Base-by-base conservation (phyloP, 2,888 invertebrate genomes). In the Rhagonycha fulva region DNA sequence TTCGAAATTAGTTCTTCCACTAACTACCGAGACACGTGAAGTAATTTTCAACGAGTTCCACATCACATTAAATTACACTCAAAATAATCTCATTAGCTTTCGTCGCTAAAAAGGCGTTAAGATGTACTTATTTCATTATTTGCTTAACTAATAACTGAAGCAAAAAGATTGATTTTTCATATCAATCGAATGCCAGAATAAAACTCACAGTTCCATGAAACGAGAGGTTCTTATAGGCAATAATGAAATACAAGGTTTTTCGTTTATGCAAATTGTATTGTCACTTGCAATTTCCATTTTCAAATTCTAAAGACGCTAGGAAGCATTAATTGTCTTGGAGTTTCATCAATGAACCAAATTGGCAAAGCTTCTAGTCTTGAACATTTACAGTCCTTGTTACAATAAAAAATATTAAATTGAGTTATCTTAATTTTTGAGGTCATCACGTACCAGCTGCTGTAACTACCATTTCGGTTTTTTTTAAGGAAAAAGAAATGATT, bases 1-100 rank as follows among this genome's bases (percentile, higher is more conserved):
- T 66, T 68, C 28, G 61, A 72, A 72, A 72, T 72, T 68, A 72
- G 68, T 67, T 68, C 68, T 47, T 47, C 47, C 47, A 47, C 47
- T 47, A 47, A 47, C 47, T 19, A 24, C 19, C 26, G 63, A 24
- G 26, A 62, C 23, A 62, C 62, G 63, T 66, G 19, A 66, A 66
- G 23, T 66, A 14, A 19, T 66, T 66, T 66, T 66, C 63, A 66
- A 66, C 23, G 26, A 26, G 14, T 66, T 24, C n/a, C 24, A n/a
- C 63, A 24, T 26, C 19, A 24, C 23, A 66, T 66, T 24, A 66
- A 66, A 26, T 66, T 66, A 66, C 47, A n/a, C n/a, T 66, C 26
- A 26, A 26, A 66, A 66, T 66, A 66, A 47, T 47, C 47, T 47
- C 47, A 47, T 47, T 47, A 47, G 47, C 47, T 47, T 47, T 47